Evolutionary conservation across 2,888 invertebrate genomes (phyloP).

Genomic region (Aquatica leii): DNA sequence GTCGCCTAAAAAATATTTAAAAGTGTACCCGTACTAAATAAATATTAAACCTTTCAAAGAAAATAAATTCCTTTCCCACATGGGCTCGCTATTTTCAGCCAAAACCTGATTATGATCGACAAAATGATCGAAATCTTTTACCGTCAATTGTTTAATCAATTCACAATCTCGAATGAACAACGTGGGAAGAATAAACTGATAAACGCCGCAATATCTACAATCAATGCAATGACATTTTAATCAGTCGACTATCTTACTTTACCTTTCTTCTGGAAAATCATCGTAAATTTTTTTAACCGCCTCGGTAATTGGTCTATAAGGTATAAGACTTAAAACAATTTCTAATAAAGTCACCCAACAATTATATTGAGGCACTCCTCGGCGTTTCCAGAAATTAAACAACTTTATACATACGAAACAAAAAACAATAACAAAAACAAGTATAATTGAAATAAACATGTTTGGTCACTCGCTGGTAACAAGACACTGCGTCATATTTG

Average conservation of each 20-base stretch:
- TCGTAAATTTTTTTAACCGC: background rate
- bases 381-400: background rate
- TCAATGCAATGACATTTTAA: background rate
- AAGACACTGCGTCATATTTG: too few relatives aligned
- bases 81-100: background rate
- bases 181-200: background rate
- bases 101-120: background rate
- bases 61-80: conserved; percentile 9
- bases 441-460: too few relatives aligned
- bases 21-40: too few relatives aligned
- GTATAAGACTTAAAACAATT: background rate
- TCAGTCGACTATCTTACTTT: too few relatives aligned
- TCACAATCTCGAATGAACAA: background rate
- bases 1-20: conserved; percentile 4
- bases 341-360: background rate
- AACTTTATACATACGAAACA: background rate
- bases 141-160: background rate
- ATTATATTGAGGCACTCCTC: background rate
- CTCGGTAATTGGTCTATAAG: background rate
- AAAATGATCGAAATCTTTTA: conserved; percentile 8
- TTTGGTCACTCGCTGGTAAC: too few relatives aligned
- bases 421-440: too few relatives aligned
- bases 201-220: conserved; percentile 13
- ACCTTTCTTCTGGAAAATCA: background rate
- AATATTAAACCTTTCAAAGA: conserved; percentile 3